Base-by-base conservation (phyloP, 2,113 vertebrate genomes). In the Oncorhynchus gorbuscha region DNA sequence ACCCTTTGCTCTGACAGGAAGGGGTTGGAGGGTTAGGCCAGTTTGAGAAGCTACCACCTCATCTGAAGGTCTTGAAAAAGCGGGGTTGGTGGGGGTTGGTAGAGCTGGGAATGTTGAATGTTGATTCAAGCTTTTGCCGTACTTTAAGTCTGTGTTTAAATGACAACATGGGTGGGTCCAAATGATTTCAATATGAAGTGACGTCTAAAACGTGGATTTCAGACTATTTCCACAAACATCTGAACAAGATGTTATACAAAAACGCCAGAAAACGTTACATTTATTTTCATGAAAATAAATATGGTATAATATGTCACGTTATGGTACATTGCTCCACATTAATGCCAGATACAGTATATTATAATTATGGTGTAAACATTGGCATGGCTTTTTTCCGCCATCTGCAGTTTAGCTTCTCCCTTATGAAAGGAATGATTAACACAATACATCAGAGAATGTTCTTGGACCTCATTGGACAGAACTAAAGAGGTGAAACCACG, bases 41-140 rank as follows among this genome's bases (percentile, higher is more conserved):
- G 68, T 85, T 80, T 84, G 78, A 85, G 85, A 74, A 45, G 77
- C 77, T 76, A 45, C 26, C 84, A 88, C 86, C 89, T 87, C 82
- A 88, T 82, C 76, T 80, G 66, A 85, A 80, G 77, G 76, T 79
- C 20, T 48, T 62, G 71, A 83, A 78, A 83, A 85, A 62, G 35
- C 16, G 7, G 18, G 68, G 30, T 39, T 62, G 30, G 39, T 45
- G 39, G 39, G 39, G 9, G 9, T 45, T 45, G 39, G 39, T 45
- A n/a, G n/a, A 3, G 35, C 13, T 13, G 2, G 39, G 66, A 69
- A 82, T 74, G 39, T 45, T 45, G 39, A 45, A 45, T 11, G 70
- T 79, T 79, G 66, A 71, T 55, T 78, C 84, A 59, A 30, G 65
- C 69, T 62, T 71, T 80, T 76, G 68, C 51, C 26, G 49, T 64